phyloP scores from a whole-genome alignment of 1,140 invertebrate genomes.

The Drosophila funebris region DNA sequence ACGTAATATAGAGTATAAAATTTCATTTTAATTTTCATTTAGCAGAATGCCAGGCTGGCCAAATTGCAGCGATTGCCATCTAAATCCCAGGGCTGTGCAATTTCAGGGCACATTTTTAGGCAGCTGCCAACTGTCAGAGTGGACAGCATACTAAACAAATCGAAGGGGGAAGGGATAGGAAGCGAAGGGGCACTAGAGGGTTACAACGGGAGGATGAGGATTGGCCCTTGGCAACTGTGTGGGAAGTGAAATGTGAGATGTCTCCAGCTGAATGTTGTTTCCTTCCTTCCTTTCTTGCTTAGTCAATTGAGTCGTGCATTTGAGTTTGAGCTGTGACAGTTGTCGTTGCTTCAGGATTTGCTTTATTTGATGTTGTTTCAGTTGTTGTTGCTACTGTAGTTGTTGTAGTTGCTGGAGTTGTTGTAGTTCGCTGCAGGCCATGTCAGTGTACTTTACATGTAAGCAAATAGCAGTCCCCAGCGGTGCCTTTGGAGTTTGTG shows the following conservation, averaged over 20 bases:
- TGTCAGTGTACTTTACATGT: slow-evolving; percentile 50
- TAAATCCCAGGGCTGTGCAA: slow-evolving; percentile 61
- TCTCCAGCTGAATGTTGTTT: slow-evolving; percentile 20
- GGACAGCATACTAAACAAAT: slow-evolving; percentile 40
- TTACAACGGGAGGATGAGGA: neutral
- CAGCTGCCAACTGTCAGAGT: slow-evolving; percentile 76
- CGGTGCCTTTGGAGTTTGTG: slow-evolving; percentile 32
- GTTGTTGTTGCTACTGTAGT: neutral
- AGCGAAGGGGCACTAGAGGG: too few species aligned
- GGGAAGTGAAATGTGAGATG: slow-evolving; percentile 8
- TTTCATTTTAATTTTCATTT: slow-evolving; percentile 77
- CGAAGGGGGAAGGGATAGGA: neutral
- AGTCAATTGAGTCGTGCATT: slow-evolving; percentile 43
- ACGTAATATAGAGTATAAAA: slow-evolving; percentile 7
- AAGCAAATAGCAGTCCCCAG: slow-evolving; percentile 43
- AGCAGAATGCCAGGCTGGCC: slow-evolving; percentile 57
- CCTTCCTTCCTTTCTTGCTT: slow-evolving; percentile 11
- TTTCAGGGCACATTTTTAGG: slow-evolving; percentile 67
- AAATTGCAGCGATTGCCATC: slow-evolving; percentile 73
- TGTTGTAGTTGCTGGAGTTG: slow-evolving; percentile 8
- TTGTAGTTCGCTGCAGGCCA: slow-evolving; percentile 20
- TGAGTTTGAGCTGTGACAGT: slow-evolving; percentile 32
- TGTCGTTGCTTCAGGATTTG: slow-evolving; percentile 35
- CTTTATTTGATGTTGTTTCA: slow-evolving; percentile 25
- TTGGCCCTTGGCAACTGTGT: slow-evolving; percentile 49